Conservation (phyloP, 2,797 vertebrate species). For the Acomys russatus region DNA sequence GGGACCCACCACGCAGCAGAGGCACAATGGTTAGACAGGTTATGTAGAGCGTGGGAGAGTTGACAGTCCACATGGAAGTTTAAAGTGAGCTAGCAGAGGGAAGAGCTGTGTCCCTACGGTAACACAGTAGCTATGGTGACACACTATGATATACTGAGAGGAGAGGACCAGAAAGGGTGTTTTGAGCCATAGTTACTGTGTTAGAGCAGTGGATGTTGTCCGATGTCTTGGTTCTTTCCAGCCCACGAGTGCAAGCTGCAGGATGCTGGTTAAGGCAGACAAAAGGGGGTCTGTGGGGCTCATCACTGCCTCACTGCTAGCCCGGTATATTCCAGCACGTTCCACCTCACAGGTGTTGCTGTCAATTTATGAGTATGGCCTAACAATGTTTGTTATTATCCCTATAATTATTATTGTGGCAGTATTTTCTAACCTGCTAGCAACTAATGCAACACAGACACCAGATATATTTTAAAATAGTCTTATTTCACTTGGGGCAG, state of each 20-base stretch:
- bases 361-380: too few relatives aligned
- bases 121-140: background rate
- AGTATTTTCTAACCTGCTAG: too few relatives aligned
- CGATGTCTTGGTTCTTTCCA: too few relatives aligned
- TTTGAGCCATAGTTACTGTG: too few relatives aligned
- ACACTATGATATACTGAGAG: too few relatives aligned
- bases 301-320: background rate
- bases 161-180: background rate
- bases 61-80: background rate
- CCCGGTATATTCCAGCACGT: conserved; percentile 38
- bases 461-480: too few relatives aligned
- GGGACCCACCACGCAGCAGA: background rate
- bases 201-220: background rate
- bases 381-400: too few relatives aligned
- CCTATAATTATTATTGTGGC: too few relatives aligned
- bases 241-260: rapidly evolving
- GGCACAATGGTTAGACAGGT: background rate
- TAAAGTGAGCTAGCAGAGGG: conserved; percentile 3
- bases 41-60: background rate
- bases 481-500: too few relatives aligned
- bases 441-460: too few relatives aligned
- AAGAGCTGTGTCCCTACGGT: background rate
- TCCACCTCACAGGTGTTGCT: background rate
- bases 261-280: too few relatives aligned
- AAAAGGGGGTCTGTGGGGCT: background rate